Conservation (phyloP, 2,888 invertebrate species). For the Xanthostigma xanthostigma region DNA sequence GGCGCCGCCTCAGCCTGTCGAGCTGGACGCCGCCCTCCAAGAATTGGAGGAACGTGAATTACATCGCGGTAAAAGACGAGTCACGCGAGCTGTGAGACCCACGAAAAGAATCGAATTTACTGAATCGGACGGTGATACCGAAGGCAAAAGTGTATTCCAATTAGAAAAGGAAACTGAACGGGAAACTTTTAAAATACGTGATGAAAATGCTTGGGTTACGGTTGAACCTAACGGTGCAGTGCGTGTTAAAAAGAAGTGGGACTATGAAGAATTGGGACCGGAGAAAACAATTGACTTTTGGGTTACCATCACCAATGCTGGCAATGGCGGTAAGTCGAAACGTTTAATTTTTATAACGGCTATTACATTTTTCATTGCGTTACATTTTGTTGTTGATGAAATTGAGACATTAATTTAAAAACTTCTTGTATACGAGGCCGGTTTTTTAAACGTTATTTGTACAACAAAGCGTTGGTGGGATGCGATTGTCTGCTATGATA, state of each 20-base stretch:
- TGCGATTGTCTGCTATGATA: too few species aligned
- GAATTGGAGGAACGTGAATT: conserved; percentile 31
- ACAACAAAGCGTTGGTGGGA: too few species aligned
- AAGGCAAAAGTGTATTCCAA: conserved; percentile 76
- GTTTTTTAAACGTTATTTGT: too few species aligned
- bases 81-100: conserved; percentile 84
- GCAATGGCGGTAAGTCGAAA: conserved; percentile 64
- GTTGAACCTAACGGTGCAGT: conserved; percentile 85
- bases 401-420: too few species aligned
- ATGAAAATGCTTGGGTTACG: conserved; percentile 88
- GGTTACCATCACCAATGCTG: conserved; percentile 85
- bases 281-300: conserved; percentile 93
- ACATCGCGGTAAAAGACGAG: conserved; percentile 60
- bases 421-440: too few species aligned
- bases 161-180: conserved; percentile 83
- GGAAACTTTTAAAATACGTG: conserved; percentile 84
- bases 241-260: conserved; percentile 91
- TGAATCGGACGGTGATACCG: conserved; percentile 78
- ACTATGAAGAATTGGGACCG: conserved; percentile 85
- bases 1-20: conserved; percentile 39
- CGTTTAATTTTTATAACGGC: background rate
- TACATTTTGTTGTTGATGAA: too few species aligned
- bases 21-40: conserved; percentile 32
- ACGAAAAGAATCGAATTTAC: conserved; percentile 86
- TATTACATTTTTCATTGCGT: too few species aligned